Percentiles rank a stretch among this genome's conserved stretches.
phyloP scores from a whole-genome alignment of 2,888 invertebrate genomes.

The Rambutsinella grinnellia region DNA sequence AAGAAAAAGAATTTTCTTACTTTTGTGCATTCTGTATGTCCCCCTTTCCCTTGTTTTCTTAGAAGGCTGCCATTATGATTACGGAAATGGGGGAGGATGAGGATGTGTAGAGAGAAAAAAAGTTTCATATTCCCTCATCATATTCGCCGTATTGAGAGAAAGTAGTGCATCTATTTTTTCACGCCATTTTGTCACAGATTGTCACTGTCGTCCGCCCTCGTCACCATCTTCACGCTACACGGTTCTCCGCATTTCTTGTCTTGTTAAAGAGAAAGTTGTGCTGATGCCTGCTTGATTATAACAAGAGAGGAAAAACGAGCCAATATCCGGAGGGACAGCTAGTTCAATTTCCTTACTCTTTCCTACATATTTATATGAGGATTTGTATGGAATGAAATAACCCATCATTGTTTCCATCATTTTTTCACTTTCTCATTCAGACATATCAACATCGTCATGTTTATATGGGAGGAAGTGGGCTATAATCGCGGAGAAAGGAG shows the following conservation, averaged over 20 bases:
- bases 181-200: conserved; percentile 19
- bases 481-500: not conserved
- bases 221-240: not conserved
- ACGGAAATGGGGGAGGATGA: not conserved
- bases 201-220: not conserved
- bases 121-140: not conserved
- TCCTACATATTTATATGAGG: too few species aligned
- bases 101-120: not conserved
- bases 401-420: not conserved
- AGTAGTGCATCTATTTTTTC: conserved; percentile 19
- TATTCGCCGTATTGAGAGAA: conserved; percentile 4
- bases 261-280: conserved; percentile 4
- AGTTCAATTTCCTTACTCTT: conserved; percentile 61
- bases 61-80: not conserved
- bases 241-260: conserved; percentile 8
- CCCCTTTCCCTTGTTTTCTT: not conserved
- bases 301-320: conserved; percentile 35
- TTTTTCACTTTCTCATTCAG: not conserved
- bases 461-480: conserved; percentile 24
- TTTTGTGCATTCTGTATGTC: not conserved
- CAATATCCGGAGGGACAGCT: conserved; percentile 65
- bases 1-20: not conserved
- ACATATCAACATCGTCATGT: not conserved
- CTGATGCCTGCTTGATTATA: conserved; percentile 29
- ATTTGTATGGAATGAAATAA: too few species aligned